Percentiles rank a stretch among this genome's conserved stretches.
Conservation (phyloP, 2,113 vertebrate species). For the Prunella fulvescens region DNA sequence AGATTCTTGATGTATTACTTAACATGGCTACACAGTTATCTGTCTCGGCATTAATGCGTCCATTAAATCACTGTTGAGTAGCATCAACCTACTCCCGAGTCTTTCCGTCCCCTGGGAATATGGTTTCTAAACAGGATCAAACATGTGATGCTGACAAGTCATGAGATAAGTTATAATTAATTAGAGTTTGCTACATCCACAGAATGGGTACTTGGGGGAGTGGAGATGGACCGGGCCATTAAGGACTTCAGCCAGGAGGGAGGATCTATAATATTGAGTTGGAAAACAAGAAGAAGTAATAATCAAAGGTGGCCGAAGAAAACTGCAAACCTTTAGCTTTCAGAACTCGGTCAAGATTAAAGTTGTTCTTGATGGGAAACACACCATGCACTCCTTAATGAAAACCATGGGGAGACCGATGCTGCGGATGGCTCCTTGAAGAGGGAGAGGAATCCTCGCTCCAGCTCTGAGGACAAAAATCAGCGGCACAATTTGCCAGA, state of each 20-base stretch:
- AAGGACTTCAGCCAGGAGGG: constrained; percentile 17
- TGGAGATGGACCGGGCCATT: constrained; percentile 5
- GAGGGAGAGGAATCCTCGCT: not conserved
- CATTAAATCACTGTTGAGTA: constrained; percentile 64
- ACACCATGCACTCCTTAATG: constrained; percentile 54
- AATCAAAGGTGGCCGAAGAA: constrained; percentile 60
- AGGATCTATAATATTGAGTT: constrained; percentile 58
- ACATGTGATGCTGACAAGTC: constrained; percentile 59
- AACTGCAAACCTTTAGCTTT: constrained; percentile 62
- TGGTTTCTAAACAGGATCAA: constrained; percentile 65
- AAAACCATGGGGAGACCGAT: constrained; percentile 46
- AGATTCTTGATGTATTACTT: constrained; percentile 58
- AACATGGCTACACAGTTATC: constrained; percentile 37
- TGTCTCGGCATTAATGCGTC: constrained; percentile 47
- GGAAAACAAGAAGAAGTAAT: constrained; percentile 53
- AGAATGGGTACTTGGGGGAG: constrained; percentile 50
- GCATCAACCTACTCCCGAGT: constrained; percentile 41
- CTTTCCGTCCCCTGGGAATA: constrained; percentile 48
- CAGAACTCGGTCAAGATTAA: constrained; percentile 60
- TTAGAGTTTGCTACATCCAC: constrained; percentile 59
- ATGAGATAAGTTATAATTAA: constrained; percentile 63
- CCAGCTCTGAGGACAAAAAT: not conserved
- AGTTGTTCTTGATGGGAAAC: constrained; percentile 61
- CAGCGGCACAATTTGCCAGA: not conserved
- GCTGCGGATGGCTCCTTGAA: not conserved